Base-by-base conservation (phyloP, 1,140 invertebrate genomes). In the Forficula auricularia region DNA sequence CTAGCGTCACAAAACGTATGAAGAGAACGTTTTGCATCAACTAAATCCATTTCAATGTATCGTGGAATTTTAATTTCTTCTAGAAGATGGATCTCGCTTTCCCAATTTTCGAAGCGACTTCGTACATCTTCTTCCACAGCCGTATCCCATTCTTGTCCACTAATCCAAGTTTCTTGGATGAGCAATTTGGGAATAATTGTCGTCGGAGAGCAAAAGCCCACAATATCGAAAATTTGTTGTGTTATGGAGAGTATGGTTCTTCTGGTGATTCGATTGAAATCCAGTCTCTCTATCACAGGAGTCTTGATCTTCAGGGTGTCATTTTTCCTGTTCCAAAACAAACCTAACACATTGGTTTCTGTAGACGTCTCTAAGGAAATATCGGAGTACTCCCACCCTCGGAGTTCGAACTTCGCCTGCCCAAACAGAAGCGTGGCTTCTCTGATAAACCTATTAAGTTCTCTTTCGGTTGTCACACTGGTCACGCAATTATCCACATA, bases 1-100 rank as follows among this genome's bases (percentile, higher is more conserved):
- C 52, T 57, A 4, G 57, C 59, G 46, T 62, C 59, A 31, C 51
- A 53, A 45, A 59, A 62, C 0, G 52, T 46, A 22, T 59, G 58
- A 31, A 54, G 40, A 35, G 50, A 9, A 35, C 42, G 30, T 33
- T 30, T 30, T 19, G 12, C 38, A 45, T 7, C 4, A 13, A 19
- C 30, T 9, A 13, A 19, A 9, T 12, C 15, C n/a, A n/a, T n/a
- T 7, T 31, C 40, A 38, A 53, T 50, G 9, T 43, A 46, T 46
- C 53, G 33, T n/a, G 54, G 48, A 30, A 55, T 48, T 38, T 48
- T 40, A 20, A 56, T 50, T 35, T 48, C n/a, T 8, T 20, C 20
- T 13, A 53, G 41, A 33, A 31, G 32, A 18, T 19, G 2, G 13
- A 52, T 41, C 35, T 54, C 15, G 9, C 46, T 22, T 13, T 41